Base-by-base conservation (phyloP, 2,797 vertebrate genomes). In the Acanthurus leucopareius region DNA sequence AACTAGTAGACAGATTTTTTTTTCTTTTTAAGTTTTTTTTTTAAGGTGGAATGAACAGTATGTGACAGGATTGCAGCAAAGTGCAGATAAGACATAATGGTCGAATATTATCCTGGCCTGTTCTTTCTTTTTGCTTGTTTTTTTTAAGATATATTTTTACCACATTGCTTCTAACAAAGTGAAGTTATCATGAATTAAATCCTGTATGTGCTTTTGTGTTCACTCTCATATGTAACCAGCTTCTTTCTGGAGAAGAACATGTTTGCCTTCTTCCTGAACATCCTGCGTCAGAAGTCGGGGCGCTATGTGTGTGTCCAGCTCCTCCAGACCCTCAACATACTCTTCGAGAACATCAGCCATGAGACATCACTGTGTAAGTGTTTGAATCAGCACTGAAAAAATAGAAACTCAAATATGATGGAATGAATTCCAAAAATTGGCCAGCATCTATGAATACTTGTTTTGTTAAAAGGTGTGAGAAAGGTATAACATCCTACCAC, bases 201-300 rank as follows among this genome's bases (percentile, higher is more conserved):
- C 51, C 13, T 54, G 10, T 42, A 2, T 63, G 28, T 63, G 14
- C 60, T 35, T 63, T 1, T 84, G 28, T 75, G 25, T 67, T 0
- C 54, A 16, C 32, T 73, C 17, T 2, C 73, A 4, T 32, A 0
- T 73, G 48, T 77, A 22, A 69, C 52, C 86, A 99, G 98, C 91
- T 99, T 99, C 94, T 99, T 99, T 93, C 91, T 99, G 94, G 98
- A 99, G 94, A 99, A 99, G 95, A 99, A 99, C 88, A 99, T 99
- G 98, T 98, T 99, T 90, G 97, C 97, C 58, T 99, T 99, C 95
- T 99, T 99, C 92, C 89, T 99, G 92, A 99, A 99, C 94, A 99
- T 99, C 86, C 92, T 99, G 51, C 96, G 97, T 5, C 98, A 99
- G 94, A 99, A 98, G 77, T 99, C 98, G 0, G 98, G 98, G 20